phyloP scores from a whole-genome alignment of 2,888 invertebrate genomes.

The Criorhina ranunculi region DNA sequence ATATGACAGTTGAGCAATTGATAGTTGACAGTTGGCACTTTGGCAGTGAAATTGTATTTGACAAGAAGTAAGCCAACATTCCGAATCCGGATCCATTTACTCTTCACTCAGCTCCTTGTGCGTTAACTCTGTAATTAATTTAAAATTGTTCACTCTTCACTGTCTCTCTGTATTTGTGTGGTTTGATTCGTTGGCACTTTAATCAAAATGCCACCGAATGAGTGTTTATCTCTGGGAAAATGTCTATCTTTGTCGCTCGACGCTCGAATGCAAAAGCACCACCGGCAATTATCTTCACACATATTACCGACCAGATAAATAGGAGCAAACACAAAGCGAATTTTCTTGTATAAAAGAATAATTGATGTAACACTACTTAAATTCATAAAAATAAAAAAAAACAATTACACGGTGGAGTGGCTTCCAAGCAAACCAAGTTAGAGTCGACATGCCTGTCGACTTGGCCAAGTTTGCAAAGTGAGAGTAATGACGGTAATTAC shows the following conservation, averaged over 20 bases:
- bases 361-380: conserved; percentile 69
- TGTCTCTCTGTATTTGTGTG: conserved; percentile 20
- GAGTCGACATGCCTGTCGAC: conserved; percentile 28
- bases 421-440: conserved; percentile 41
- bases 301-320: conserved; percentile 32
- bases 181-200: conserved; percentile 60
- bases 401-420: conserved; percentile 66
- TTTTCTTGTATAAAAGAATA: conserved; percentile 47
- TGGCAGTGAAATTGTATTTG: conserved; percentile 42
- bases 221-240: conserved; percentile 58
- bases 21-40: neutral
- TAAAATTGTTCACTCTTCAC: conserved; percentile 65
- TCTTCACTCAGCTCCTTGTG: conserved; percentile 35
- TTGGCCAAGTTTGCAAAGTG: conserved; percentile 43
- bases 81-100: conserved; percentile 30
- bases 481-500: conserved; percentile 68
- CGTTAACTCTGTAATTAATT: conserved; percentile 66
- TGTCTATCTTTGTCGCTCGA: conserved; percentile 33
- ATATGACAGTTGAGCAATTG: neutral
- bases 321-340: conserved; percentile 36
- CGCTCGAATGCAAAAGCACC: conserved; percentile 20
- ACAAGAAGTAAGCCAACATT: conserved; percentile 3
- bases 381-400: conserved; percentile 37
- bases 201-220: conserved; percentile 65
- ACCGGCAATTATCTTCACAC: conserved; percentile 20